Conservation (phyloP, 37 sponge, comb jelly and placozoan genomes). For the Oopsacas minuta region DNA sequence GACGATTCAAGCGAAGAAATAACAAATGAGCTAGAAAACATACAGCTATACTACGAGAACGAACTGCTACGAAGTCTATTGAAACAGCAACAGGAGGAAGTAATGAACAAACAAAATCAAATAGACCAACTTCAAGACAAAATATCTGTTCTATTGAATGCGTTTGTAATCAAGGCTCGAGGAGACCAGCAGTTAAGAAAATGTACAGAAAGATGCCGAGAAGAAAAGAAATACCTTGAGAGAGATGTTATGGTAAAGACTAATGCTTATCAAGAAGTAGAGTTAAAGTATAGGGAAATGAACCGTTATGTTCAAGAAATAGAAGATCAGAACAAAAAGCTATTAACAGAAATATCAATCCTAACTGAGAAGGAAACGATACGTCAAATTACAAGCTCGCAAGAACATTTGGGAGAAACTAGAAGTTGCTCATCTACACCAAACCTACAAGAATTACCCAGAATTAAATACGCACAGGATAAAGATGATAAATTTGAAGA, state of each 20-base stretch:
- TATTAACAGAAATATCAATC: background rate
- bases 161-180: background rate
- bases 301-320: background rate
- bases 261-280: background rate
- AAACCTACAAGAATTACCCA: background rate
- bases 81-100: background rate
- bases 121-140: background rate
- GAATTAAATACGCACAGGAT: background rate
- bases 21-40: background rate
- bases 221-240: constrained; percentile 10
- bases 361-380: background rate
- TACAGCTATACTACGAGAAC: background rate
- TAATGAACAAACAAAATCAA: background rate
- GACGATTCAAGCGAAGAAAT: constrained; percentile 2
- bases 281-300: background rate
- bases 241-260: background rate
- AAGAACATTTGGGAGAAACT: background rate
- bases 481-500: background rate
- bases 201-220: background rate
- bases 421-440: background rate
- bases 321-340: background rate
- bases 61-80: background rate
- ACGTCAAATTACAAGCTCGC: background rate
- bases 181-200: background rate
- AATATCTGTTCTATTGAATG: constrained; percentile 11